phyloP scores from a whole-genome alignment of 2,113 vertebrate genomes.

The Dolichallabes microphthalmus region DNA sequence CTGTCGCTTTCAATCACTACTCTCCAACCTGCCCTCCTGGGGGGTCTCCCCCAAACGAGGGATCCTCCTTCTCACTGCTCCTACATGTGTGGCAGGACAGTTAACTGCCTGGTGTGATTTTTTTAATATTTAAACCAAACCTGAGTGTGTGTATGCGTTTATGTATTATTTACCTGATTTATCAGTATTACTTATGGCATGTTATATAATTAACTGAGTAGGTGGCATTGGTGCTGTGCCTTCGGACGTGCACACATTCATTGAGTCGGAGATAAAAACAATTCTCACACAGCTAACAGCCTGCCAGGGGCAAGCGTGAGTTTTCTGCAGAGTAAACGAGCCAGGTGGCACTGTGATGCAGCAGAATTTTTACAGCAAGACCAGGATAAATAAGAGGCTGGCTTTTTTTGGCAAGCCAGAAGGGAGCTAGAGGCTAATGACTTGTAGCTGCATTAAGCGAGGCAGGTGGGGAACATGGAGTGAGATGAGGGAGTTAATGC shows the following conservation, averaged over 20 bases:
- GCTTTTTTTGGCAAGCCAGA: background rate
- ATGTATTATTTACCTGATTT: background rate
- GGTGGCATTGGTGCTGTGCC: constrained; percentile 8
- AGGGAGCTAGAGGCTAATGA: constrained; percentile 5
- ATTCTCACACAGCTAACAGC: background rate
- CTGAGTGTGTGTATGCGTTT: background rate
- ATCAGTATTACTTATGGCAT: background rate
- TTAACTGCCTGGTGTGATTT: background rate
- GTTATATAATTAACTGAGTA: constrained; percentile 28
- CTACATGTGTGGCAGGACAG: background rate
- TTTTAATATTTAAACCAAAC: background rate
- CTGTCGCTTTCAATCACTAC: constrained; percentile 31
- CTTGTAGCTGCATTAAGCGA: background rate
- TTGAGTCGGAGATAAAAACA: constrained; percentile 5
- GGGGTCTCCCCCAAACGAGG: constrained; percentile 18
- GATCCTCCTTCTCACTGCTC: constrained; percentile 6
- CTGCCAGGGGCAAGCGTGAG: constrained; percentile 8
- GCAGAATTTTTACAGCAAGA: constrained; percentile 2
- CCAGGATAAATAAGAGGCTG: constrained; percentile 19
- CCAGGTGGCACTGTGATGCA: constrained; percentile 26
- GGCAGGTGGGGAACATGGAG: background rate
- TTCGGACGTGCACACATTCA: background rate
- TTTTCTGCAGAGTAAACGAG: constrained; percentile 11
- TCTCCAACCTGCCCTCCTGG: constrained; percentile 10
- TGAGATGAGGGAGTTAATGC: background rate